Evolutionary conservation across 1,140 invertebrate genomes (phyloP), one percentile per base, ranked within the genome.

Genomic region (Tribolium castaneum): DNA sequence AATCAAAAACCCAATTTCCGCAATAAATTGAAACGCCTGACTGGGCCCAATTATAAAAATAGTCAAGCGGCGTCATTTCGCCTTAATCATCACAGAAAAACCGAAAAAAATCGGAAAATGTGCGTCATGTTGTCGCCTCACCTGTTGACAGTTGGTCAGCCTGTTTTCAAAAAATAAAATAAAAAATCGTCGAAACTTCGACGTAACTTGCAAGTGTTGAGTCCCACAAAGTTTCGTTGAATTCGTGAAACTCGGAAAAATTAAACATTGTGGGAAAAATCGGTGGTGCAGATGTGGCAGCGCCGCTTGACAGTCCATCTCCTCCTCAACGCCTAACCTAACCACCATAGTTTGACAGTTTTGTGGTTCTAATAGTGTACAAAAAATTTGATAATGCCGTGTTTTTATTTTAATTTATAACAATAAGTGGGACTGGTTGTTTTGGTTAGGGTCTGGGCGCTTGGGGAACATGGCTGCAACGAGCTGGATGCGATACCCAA

Each of bases 401-500:
- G 59, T 35, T 66, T 66, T 52, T 45, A 45, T 45, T 66, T 66
- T 66, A 66, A 35, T 12, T 35, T 35, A 66, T 35, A 35, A 66
- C 6, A 13, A 66, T 34, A 16, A 66, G 12, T n/a, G 14, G 30
- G 30, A 66, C 59, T 22, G 35, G 59, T 39, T 25, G 10, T 66
- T 35, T 7, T 35, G 16, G 16, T 12, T 12, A 12, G 14, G 16
- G 25, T 66, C 13, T n/a, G 6, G 10, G 6, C 12, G 34, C 13
- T n/a, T 35, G 5, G 1, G 6, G 3, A 78, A 77, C 12, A 81
- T 81, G 80, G 80, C 80, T 12, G 70, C 75, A 66, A 78, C 80
- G n/a, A 81, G 77, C 74, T 81, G 80, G 80, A 79, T 81, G 75
- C 66, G 77, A 78, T 76, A 81, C 52, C 75, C 72, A 70, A 81